phyloP scores from a whole-genome alignment of 2,888 invertebrate genomes.

The Acronicta alni region DNA sequence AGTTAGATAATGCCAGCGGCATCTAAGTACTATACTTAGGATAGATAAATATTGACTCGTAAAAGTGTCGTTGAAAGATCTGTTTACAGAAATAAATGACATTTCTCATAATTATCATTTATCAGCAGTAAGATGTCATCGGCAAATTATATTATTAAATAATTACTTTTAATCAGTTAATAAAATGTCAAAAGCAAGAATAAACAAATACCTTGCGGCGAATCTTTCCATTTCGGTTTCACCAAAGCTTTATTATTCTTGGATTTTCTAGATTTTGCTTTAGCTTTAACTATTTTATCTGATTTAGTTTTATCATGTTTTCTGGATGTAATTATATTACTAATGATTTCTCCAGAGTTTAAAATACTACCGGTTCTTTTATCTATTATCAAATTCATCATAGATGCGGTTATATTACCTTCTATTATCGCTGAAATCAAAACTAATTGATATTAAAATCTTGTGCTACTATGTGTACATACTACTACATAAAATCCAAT shows the following conservation, averaged over 20 bases:
- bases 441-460: background rate
- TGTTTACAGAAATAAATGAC: no score
- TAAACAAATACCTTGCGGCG: background rate
- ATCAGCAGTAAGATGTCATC: no score
- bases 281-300: background rate
- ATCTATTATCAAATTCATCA: slow-evolving; percentile 21
- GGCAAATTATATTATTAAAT: no score
- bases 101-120: no score
- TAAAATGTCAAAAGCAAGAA: no score
- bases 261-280: background rate
- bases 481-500: no score
- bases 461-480: no score
- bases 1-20: no score
- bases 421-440: slow-evolving; percentile 20
- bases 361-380: slow-evolving; percentile 12
- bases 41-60: no score
- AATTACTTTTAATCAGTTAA: no score
- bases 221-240: background rate
- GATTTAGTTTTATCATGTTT: background rate
- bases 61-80: no score
- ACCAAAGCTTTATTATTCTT: background rate
- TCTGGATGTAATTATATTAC: slow-evolving; percentile 13
- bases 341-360: slow-evolving; percentile 6
- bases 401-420: slow-evolving; percentile 10
- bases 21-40: no score